Evolutionary conservation across 2,113 vertebrate species (phyloP).

Genomic region (human): DNA sequence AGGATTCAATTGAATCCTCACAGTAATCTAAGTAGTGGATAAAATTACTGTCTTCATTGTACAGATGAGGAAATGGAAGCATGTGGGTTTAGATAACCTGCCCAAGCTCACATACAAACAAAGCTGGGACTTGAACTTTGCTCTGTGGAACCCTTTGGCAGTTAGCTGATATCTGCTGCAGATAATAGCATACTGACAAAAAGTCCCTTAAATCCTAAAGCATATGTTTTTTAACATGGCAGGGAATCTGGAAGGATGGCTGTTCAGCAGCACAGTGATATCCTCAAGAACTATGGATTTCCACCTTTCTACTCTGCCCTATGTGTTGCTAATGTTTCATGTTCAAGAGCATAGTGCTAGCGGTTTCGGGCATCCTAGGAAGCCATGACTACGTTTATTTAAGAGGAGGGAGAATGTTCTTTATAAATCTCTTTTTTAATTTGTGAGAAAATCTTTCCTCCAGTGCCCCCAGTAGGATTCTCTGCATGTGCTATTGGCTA

Average conservation of each 20-base stretch:
- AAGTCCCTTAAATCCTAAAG: neutral
- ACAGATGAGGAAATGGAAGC: neutral
- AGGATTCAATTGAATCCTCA: neutral
- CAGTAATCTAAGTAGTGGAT: neutral
- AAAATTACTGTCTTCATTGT: neutral
- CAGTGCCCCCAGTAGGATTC: neutral
- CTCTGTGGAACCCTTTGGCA: neutral
- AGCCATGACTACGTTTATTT: neutral
- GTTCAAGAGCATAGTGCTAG: neutral
- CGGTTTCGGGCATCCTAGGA: neutral
- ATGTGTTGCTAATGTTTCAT: neutral
- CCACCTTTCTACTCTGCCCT: neutral
- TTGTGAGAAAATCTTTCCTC: neutral
- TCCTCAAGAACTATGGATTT: neutral
- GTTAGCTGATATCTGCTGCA: neutral
- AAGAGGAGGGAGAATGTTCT: neutral
- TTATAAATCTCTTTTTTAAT: neutral
- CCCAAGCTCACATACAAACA: neutral
- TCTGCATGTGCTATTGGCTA: neutral
- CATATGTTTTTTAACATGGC: neutral
- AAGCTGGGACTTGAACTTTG: neutral
- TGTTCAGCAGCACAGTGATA: neutral
- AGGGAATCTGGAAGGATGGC: no score
- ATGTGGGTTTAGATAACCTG: neutral
- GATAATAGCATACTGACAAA: neutral